Evolutionary conservation across 2,113 vertebrate genomes (phyloP).

Genomic region (Pavo muticus): DNA sequence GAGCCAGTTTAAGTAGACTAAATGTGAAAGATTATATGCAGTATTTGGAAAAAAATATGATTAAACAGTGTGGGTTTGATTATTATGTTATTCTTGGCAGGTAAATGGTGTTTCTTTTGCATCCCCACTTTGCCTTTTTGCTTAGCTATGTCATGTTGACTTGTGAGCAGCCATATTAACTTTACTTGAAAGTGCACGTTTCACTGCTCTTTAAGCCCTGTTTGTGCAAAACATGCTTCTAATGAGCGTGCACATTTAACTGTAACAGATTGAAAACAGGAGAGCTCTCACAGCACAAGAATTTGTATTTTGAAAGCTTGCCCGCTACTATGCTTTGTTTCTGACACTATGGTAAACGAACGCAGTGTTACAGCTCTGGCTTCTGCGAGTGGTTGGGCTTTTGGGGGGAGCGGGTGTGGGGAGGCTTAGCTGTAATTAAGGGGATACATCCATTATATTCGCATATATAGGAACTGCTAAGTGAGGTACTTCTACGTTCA

Average conservation of each 20-base stretch:
- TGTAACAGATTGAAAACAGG: conserved; percentile 56
- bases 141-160: background rate
- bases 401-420: background rate
- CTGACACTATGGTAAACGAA: background rate
- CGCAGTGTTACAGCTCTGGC: background rate
- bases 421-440: background rate
- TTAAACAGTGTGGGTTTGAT: background rate
- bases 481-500: background rate
- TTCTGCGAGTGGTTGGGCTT: background rate
- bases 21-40: background rate
- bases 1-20: background rate
- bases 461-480: background rate
- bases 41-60: background rate
- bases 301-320: conserved; percentile 44
- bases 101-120: background rate
- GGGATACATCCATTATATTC: background rate
- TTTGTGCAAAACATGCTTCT: conserved; percentile 29
- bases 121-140: background rate
- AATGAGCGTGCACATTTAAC: background rate
- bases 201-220: background rate
- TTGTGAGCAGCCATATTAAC: background rate
- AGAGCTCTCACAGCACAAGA: conserved; percentile 22
- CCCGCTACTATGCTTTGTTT: conserved; percentile 58
- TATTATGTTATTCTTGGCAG: background rate
- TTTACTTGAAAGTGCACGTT: conserved; percentile 2